A percentile compares a stretch with the other conserved stretches of the same genome.
Evolutionary conservation across 2,113 vertebrate species (phyloP).

Genomic region (Sigmodon hispidus): DNA sequence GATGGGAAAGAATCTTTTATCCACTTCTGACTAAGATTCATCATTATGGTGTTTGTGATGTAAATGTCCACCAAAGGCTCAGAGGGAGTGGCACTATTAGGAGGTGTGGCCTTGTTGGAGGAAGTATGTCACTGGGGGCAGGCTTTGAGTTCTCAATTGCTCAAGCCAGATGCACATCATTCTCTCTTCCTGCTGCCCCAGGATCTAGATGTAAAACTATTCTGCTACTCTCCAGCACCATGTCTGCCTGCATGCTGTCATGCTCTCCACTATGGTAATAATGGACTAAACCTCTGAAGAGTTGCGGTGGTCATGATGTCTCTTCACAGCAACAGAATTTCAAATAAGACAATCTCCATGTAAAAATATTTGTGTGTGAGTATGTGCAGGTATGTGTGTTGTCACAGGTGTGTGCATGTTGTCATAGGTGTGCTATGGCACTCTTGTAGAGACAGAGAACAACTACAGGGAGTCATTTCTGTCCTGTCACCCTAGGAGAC

Average conservation of each 20-base stretch:
- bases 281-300: neutral
- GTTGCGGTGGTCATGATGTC: neutral
- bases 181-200: neutral
- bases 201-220: neutral
- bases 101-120: neutral
- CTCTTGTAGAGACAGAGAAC: neutral
- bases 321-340: neutral
- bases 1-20: neutral
- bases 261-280: neutral
- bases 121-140: neutral
- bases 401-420: neutral
- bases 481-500: neutral
- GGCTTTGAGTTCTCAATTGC: neutral
- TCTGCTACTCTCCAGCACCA: neutral
- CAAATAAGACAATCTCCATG: neutral
- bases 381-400: neutral
- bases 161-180: neutral
- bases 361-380: neutral
- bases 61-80: neutral
- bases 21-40: neutral
- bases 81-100: neutral
- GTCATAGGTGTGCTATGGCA: neutral
- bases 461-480: neutral
- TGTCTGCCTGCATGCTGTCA: neutral
- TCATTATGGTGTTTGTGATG: neutral